A percentile compares a stretch with the other conserved stretches of the same genome.
phyloP scores from a whole-genome alignment of 2,888 invertebrate species.

The Drosophila mimetica region DNA sequence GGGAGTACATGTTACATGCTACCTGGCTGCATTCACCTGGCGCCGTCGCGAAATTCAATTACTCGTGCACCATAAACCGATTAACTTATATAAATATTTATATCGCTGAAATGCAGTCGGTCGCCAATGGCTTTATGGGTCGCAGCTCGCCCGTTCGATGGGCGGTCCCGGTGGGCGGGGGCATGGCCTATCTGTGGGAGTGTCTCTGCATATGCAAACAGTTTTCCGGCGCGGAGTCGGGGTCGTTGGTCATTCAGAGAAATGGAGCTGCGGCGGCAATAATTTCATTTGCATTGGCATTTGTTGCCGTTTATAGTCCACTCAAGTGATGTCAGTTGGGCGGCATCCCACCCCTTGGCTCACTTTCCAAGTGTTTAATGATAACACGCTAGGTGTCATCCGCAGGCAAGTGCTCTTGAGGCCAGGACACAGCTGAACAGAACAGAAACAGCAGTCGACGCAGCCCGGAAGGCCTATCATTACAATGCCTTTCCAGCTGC shows the following conservation, averaged over 20 bases:
- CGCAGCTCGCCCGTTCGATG: conserved; percentile 8
- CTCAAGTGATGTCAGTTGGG: conserved; percentile 71
- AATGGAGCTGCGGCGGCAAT: conserved; percentile 49
- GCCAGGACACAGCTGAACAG: conserved; percentile 1
- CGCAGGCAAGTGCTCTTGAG: conserved; percentile 52
- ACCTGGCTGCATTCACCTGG: conserved; percentile 46
- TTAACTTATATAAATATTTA: conserved; percentile 79
- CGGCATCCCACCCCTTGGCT: conserved; percentile 12
- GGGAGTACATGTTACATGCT: conserved; percentile 27
- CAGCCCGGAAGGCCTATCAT: conserved; percentile 13
- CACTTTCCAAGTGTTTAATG: conserved; percentile 59
- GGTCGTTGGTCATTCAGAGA: conserved; percentile 13
- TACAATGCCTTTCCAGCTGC: conserved; percentile 9
- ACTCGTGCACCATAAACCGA: conserved; percentile 77
- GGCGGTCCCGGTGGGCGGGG: conserved; percentile 22
- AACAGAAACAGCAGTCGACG: conserved; percentile 9
- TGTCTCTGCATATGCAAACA: conserved; percentile 75
- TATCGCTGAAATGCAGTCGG: conserved; percentile 67
- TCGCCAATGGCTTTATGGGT: conserved; percentile 53
- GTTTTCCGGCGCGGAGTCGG: conserved; percentile 37
- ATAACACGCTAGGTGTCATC: conserved; percentile 70
- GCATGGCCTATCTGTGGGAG: conserved; percentile 33
- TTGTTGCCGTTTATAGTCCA: conserved; percentile 76
- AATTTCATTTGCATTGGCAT: conserved; percentile 75
- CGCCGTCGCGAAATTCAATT: conserved; percentile 68